Percentiles rank a stretch among this genome's conserved stretches.
Evolutionary conservation across 2,113 vertebrate genomes (phyloP).

Genomic region (Poeciliopsis prolifica): DNA sequence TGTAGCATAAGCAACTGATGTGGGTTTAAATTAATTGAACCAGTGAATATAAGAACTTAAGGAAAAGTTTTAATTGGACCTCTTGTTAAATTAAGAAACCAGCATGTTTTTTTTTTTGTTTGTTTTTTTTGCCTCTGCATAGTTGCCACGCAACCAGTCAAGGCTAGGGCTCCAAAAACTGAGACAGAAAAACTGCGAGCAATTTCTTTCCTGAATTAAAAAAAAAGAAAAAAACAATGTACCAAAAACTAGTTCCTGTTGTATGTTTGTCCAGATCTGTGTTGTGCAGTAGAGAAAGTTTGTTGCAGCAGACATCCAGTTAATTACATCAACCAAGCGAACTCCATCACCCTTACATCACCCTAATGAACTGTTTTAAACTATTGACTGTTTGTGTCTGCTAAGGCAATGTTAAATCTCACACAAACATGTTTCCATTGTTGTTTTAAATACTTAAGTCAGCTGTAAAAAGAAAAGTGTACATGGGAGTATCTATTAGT

Average conservation of each 20-base stretch:
- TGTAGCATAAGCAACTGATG: too few relatives aligned
- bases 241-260: background rate
- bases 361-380: too few relatives aligned
- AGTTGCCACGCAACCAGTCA: conserved; percentile 11
- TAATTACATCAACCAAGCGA: too few relatives aligned
- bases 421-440: too few relatives aligned
- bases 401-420: too few relatives aligned
- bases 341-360: too few relatives aligned
- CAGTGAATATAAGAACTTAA: background rate
- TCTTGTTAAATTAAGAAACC: background rate
- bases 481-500: too few relatives aligned
- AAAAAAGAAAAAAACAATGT: background rate
- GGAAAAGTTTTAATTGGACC: conserved; percentile 1
- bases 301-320: too few relatives aligned
- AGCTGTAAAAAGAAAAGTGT: too few relatives aligned
- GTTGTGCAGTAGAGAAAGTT: too few relatives aligned
- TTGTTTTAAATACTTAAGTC: too few relatives aligned
- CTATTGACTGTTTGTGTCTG: too few relatives aligned
- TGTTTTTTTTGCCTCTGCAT: background rate
- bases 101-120: background rate
- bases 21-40: background rate
- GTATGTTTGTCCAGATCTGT: background rate
- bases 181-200: background rate
- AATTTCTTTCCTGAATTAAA: background rate
- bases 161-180: background rate